Evolutionary conservation across 2,113 vertebrate species (phyloP), one percentile per base, ranked within the genome.

Genomic region (Hemibagrus wyckioides): DNA sequence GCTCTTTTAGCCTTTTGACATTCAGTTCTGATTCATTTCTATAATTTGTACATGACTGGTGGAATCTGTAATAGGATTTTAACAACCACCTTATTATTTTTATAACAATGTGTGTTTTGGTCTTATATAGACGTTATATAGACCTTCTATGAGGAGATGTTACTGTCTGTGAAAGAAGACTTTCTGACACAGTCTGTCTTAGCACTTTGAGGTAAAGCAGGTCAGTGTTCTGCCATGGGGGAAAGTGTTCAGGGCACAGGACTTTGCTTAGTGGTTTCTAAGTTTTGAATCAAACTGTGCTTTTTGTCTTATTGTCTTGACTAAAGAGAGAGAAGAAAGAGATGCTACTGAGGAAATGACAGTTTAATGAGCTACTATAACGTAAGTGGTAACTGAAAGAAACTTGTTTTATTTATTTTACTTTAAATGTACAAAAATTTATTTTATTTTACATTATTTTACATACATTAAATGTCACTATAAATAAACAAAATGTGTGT

Each of bases 131-230:
- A 44, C 28, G 14, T 15, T 33, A 67, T 67, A 33, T 7, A 79
- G 28, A 79, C 25, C 4, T 79, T 79, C 56, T 63, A 25, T 56
- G 73, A 25, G 73, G 85, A 92, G 82, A 65, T 90, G 80, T 89
- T 56, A 33, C 11, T 23, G n/a, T 56, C 23, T 36, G 21, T 80
- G 15, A 76, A 50, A 25, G 11, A 73, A 73, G 23, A 76, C 11
- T 73, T 73, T 36, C n/a, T n/a, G n/a, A n/a, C n/a, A n/a, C n/a
- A 17, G 39, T 41, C 39, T 0, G 39, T 25, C 8, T 25, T 41
- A 73, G 36, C 69, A 73, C 19, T 41, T 25, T 41, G 19, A 41
- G 9, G 21, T 25, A 41, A 11, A 73, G 15, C 17, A 39, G 17
- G 39, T 71, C 39, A 71, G 36, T 73, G 23, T 41, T 67, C 11